A percentile compares a stretch with the other conserved stretches of the same genome.
These are phyloP conservation scores for Osmerus eperlanus DNA, from an alignment of 2,113 vertebrate genomes.

Conservation along the genomic window DNA sequence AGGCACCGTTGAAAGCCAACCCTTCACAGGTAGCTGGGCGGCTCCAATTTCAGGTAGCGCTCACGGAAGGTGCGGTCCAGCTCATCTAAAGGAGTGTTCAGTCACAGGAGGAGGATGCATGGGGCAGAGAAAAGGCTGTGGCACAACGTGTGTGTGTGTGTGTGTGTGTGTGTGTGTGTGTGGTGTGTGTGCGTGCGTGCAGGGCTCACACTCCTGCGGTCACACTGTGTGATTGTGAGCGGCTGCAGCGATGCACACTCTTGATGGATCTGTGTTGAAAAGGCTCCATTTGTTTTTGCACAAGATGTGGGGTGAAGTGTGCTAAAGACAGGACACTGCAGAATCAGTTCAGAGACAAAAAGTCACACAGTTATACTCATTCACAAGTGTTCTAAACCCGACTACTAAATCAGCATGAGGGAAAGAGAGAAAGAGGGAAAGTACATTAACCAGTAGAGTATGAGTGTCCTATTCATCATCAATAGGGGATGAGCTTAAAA, in stretches of 20 bases:
- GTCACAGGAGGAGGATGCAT: conserved; percentile 18
- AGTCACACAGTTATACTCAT: too few species aligned
- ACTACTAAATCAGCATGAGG: too few species aligned
- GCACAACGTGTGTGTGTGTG: conserved; percentile 30
- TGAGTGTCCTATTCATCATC: neutral
- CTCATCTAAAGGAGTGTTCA: conserved; percentile 53
- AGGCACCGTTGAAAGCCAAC: conserved; percentile 63
- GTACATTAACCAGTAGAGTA: neutral
- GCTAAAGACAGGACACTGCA: too few species aligned
- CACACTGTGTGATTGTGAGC: neutral
- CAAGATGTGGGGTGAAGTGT: too few species aligned
- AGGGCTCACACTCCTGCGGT: neutral
- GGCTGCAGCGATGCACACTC: neutral
- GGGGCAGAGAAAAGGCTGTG: conserved; percentile 34
- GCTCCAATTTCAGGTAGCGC: conserved; percentile 71
- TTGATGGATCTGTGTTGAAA: too few species aligned
- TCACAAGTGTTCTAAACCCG: too few species aligned
- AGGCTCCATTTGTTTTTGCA: too few species aligned
- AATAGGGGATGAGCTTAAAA: neutral
- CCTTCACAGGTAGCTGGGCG: conserved; percentile 67
- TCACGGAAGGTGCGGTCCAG: conserved; percentile 62
- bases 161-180: conserved; percentile 19
- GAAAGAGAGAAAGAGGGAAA: neutral
- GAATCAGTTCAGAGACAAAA: too few species aligned
- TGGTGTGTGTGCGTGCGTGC: neutral